Evolutionary conservation across 2,888 invertebrate genomes (phyloP), one percentile per base, ranked within the genome.

Genomic region (Andrena chrysosceles): DNA sequence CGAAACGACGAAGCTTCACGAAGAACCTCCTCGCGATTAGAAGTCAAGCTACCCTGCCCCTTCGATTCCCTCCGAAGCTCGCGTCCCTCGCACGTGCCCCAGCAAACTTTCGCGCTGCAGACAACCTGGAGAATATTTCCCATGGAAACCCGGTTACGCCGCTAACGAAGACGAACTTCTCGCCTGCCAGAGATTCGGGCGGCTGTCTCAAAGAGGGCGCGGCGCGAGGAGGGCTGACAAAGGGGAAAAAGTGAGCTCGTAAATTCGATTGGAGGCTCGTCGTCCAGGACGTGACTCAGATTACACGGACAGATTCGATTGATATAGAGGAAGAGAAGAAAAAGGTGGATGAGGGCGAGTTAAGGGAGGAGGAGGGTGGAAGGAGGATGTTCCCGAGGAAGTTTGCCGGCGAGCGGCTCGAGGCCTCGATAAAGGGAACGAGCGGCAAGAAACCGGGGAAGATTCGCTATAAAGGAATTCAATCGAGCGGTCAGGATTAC

Each of bases 401-500:
- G 13, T 13, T 23, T 5, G 54, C 33, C 23, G 31, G 54, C 20
- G 23, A 33, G 3, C 42, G 75, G 60, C 59, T 31, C 10, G 31
- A 29, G 59, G 73, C 73, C 8, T 10, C 56, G 74, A 78, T 63
- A 75, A 78, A 74, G 54, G 33, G 54, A 48, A 31, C 56, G 56
- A 5, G 48, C 8, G 4, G 48, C 68, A 73, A 79, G 76, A 84
- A 83, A 81, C 79, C 69, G 71, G 56, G 71, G 62, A 77, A 78
- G 69, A 74, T 75, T 60, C 74, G 78, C 73, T 73, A 68, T 75
- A 78, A 84, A 84, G 85, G 88, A 87, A 88, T 88, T 88, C 85
- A 88, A 87, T 87, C 87, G 82, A 66, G 49, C 81, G 82, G 83
- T 84, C 88, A 75, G 83, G 82, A 82, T 82, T 81, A 82, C 71